Base-by-base conservation (phyloP, 2,797 vertebrate genomes). In the Epinephelus awoara region DNA sequence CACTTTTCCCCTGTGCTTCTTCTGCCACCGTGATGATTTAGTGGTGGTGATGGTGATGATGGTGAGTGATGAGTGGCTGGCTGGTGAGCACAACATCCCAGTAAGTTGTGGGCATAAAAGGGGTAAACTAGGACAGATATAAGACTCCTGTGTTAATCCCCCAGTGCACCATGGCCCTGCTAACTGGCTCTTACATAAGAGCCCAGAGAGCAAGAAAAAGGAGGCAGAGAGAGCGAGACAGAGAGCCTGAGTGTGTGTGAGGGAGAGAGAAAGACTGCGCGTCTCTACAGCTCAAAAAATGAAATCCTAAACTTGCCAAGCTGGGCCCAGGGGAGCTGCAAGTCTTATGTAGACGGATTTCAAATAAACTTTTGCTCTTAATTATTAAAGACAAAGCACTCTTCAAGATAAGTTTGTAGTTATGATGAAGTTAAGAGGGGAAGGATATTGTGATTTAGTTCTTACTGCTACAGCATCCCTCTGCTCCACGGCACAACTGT, bases 121-220 rank as follows among this genome's bases (percentile, higher is more conserved):
- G 82, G 71, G 77, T 92, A 91, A 94, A 94, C 82, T 89, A 90
- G 89, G 91, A 92, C 86, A 92, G 85, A 88, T 89, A 89, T 83
- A 77, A 90, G 88, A 86, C 85, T 92, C 91, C 91, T 88, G 86
- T 87, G 88, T 91, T 91, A 92, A 94, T 93, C 91, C 92, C 88
- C 88, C 73, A 81, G 87, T 90, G 89, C 89, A 88, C 89, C 88
- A 70, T 83, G 90, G 91, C 84, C 83, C 85, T 88, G 91, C 89
- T 92, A 93, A 92, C 93, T 90, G 91, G 90, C 92, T 89, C 91
- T 95, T 94, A 93, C 81, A 86, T 93, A 95, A 93, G 91, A 90
- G 84, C 72, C 82, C 75, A 89, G 81, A 88, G 89, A 89, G 85
- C 72, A 88, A 79, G 77, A 70, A 87, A 82, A 89, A 67, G 79